Evolutionary conservation across 2,113 vertebrate genomes (phyloP).

Genomic region (Dromaius novaehollandiae): DNA sequence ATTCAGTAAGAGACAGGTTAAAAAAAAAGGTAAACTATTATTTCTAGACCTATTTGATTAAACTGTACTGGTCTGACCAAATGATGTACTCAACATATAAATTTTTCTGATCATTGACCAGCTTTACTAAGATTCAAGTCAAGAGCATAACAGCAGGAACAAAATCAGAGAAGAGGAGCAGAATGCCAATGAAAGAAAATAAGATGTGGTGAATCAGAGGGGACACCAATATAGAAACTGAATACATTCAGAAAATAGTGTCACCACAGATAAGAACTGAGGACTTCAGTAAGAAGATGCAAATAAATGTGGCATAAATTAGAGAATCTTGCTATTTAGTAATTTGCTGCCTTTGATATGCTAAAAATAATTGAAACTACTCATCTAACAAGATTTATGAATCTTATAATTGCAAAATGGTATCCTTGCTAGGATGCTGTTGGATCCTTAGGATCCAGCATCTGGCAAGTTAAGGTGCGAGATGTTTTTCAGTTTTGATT

Average conservation of each 20-base stretch:
- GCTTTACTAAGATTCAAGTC: background rate
- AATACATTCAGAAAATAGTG: background rate
- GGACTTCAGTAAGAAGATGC: background rate
- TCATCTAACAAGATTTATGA: background rate
- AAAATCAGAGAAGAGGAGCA: background rate
- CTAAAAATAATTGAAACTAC: background rate
- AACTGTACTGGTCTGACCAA: background rate
- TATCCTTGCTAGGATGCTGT: background rate
- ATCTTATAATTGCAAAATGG: background rate
- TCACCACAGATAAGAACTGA: background rate
- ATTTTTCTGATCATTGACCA: background rate
- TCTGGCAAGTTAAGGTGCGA: background rate
- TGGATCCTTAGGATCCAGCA: background rate
- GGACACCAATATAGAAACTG: background rate
- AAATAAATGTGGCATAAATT: background rate
- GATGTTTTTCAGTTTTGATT: background rate
- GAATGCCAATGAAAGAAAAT: background rate
- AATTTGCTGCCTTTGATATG: background rate
- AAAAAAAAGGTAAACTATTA: background rate
- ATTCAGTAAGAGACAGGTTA: background rate
- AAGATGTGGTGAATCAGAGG: background rate
- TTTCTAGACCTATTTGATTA: background rate
- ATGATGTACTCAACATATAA: background rate
- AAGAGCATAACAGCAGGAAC: background rate
- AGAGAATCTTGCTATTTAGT: background rate